Base-by-base conservation (phyloP, 2,113 vertebrate genomes). In the Phrynosoma blainvillii region DNA sequence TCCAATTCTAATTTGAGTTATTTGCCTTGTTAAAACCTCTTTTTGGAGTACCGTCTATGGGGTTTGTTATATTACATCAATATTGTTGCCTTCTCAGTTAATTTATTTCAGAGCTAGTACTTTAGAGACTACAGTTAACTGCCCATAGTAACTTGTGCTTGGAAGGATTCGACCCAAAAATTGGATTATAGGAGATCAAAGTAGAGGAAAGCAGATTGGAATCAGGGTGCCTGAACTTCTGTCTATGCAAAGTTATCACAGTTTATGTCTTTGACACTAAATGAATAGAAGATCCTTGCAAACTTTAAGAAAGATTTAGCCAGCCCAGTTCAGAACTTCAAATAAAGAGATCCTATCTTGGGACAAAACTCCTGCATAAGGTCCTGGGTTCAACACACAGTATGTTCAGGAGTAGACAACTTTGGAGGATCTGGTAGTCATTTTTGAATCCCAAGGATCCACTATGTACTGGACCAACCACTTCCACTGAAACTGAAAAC, bases 51-150 rank as follows among this genome's bases (percentile, higher is more conserved):
- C 81, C 74, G 23, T 62, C 52, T 52, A 68, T 84, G 84, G 81
- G 40, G 5, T 91, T 93, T 91, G 88, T 87, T 91, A 2, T 40
- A 71, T 90, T 91, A 21, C 86, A 75, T 76, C 86, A 79, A 59
- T 91, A 86, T 6, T 47, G 47, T 82, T 91, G 2, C 71, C 84
- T 84, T 87, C 42, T 89, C 84, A 47, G 90, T 94, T 87, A 70
- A 62, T 68, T 93, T 85, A 25, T 68, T 16, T 88, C 21, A 27
- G 54, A 47, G 82, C 21, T 62, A 65, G 79, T 79, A 16, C 36
- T 89, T 79, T 13, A 0, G 36, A 62, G 82, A 79, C 82, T 70
- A 68, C 80, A 54, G n/a, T 82, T 73, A 42, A 40, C 56, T 88
- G 90, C 92, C 68, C 70, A 16, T 56, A 23, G 79, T 65, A 89